Evolutionary conservation across 2,113 vertebrate genomes (phyloP), one percentile per base, ranked within the genome.

Genomic region (Casuarius casuarius): DNA sequence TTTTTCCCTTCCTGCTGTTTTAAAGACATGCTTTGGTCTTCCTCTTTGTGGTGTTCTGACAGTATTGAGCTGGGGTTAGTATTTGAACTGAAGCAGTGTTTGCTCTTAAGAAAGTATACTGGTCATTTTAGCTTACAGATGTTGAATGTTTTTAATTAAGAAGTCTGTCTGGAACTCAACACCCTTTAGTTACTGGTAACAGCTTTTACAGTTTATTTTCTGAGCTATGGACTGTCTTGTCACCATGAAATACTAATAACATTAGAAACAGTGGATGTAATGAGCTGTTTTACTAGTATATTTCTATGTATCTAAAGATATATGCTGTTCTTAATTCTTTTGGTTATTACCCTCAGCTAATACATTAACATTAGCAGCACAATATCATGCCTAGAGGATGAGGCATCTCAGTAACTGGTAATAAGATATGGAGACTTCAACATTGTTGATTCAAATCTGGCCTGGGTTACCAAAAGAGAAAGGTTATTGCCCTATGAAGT

Each of bases 1-100:
- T 82, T 63, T 54, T 38, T 0, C 9, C 28, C 4, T 87, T 88
- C 15, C 52, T 75, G 72, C 16, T 89, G 23, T 89, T 92, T 89
- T 82, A 72, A 94, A 78, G 67, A 58, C 68, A 29, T 82, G 70
- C 63, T 94, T 84, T 94, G 63, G 22, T 89, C 62, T 87, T 95
- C 40, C 29, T 7, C 72, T 94, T 87, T 82, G 33, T 93, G 49
- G 42, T 90, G 10, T 66, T 87, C 52, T 76, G 71, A 76, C 54
- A 83, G 18, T 63, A 59, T 77, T 75, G 66, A 91, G 62, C 89
- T 72, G 77, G n/a, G 44, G 2, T 62, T 93, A 38, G 26, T 44
- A 23, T 78, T 81, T 95, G 66, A 95, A 77, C 71, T 79, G 78
- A 84, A 66, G 28, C 46, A 35, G 35, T 67, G 51, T 90, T 94